Evolutionary conservation across 1,140 invertebrate genomes (phyloP).

Genomic region (Solenopsis invicta): DNA sequence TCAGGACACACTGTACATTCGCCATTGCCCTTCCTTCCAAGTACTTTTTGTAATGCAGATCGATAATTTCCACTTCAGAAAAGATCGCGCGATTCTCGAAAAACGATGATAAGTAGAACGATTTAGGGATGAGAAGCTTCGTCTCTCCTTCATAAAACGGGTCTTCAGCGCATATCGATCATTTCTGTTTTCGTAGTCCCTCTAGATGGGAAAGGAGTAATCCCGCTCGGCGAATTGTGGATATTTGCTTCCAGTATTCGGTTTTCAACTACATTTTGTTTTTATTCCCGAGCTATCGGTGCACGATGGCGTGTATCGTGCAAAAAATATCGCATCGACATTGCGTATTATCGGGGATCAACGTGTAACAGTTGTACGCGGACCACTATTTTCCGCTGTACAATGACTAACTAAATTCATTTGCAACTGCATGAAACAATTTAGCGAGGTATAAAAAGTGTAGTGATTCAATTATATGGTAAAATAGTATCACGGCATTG

Average conservation of each 20-base stretch:
- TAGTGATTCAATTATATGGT: constrained; percentile 8
- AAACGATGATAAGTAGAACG: constrained; percentile 46
- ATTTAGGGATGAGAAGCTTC: constrained; percentile 23
- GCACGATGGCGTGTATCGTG: not conserved
- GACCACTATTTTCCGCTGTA: constrained; percentile 6
- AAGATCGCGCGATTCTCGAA: constrained; percentile 31
- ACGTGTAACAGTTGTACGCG: constrained; percentile 41
- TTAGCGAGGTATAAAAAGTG: constrained; percentile 32
- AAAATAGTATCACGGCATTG: constrained; percentile 15
- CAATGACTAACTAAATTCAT: constrained; percentile 55
- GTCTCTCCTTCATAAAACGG: constrained; percentile 23
- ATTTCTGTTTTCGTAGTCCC: constrained; percentile 40
- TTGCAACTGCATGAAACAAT: constrained; percentile 51
- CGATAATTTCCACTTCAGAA: constrained; percentile 28
- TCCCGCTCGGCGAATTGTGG: constrained; percentile 44
- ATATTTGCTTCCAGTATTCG: constrained; percentile 50
- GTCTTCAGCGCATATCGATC: constrained; percentile 38
- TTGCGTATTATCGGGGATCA: constrained; percentile 51
- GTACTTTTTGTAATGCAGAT: constrained; percentile 30
- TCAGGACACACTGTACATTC: not conserved
- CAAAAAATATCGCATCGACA: constrained; percentile 57
- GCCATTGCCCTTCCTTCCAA: not conserved
- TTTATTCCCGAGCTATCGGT: constrained; percentile 30
- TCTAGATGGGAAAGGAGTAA: constrained; percentile 18
- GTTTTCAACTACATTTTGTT: constrained; percentile 60